Conservation (phyloP, 1,140 invertebrate genomes). For the Hirudo medicinalis region DNA sequence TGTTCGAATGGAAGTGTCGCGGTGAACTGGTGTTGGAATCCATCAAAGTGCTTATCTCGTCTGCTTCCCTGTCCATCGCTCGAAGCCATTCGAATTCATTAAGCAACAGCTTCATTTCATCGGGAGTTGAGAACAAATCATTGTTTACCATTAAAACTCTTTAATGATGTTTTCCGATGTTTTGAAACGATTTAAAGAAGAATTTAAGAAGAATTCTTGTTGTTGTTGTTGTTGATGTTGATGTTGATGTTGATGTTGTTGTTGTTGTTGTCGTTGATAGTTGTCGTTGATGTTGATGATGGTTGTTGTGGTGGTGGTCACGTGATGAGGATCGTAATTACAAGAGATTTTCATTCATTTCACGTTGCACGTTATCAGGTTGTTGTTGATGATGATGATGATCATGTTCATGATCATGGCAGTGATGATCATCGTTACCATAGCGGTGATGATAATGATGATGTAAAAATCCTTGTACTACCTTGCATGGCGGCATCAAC, state of each 20-base stretch:
- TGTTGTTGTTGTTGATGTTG: neutral
- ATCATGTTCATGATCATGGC: neutral
- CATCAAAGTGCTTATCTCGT: no score
- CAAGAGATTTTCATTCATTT: no score
- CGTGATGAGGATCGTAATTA: no score
- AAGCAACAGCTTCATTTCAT: no score
- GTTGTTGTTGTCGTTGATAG: no score
- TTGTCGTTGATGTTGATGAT: no score
- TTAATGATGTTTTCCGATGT: neutral
- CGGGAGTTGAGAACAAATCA: no score
- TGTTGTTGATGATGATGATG: constrained; percentile 1
- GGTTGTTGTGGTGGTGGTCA: neutral
- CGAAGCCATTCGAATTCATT: neutral
- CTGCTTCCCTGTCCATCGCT: neutral
- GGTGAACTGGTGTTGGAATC: no score
- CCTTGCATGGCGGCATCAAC: no score
- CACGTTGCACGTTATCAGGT: neutral
- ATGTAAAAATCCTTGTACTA: neutral
- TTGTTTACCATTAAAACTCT: no score
- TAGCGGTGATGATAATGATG: neutral
- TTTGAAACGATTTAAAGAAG: neutral
- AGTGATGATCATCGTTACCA: neutral
- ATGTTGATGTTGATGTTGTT: no score
- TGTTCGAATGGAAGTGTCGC: no score
- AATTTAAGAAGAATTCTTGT: neutral